A percentile compares a stretch with the other conserved stretches of the same genome.
phyloP scores from a whole-genome alignment of 2,797 vertebrate genomes.

The Hippocampus kuda region DNA sequence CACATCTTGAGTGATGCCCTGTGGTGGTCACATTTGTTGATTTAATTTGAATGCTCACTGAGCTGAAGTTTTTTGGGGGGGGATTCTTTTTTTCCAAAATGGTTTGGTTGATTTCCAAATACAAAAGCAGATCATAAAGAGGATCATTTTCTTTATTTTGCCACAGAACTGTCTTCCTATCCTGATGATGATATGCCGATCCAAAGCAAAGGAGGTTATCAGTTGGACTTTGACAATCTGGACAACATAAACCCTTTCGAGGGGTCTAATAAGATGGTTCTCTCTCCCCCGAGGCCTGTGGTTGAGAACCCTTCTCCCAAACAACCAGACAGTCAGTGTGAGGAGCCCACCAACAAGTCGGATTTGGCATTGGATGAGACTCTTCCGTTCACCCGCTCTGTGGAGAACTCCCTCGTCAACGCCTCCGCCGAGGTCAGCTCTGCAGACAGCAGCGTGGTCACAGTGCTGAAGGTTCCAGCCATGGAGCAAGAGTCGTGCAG shows the following conservation, averaged over 20 bases:
- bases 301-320: conserved; percentile 9
- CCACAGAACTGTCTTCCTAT: conserved; percentile 38
- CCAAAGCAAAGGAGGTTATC: conserved; percentile 69
- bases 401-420: conserved; percentile 61
- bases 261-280: conserved; percentile 35
- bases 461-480: conserved; percentile 20
- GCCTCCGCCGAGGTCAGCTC: conserved; percentile 45
- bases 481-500: conserved; percentile 10
- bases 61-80: no score
- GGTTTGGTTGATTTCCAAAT: not conserved
- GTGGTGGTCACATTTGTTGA: no score
- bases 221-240: conserved; percentile 61
- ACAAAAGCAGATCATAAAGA: not conserved
- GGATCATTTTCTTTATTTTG: not conserved
- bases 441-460: conserved; percentile 63
- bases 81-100: not conserved
- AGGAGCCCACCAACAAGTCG: conserved; percentile 24
- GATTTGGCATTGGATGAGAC: conserved; percentile 60
- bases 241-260: conserved; percentile 57
- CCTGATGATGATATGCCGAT: conserved; percentile 67
- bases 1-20: no score
- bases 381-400: conserved; percentile 52
- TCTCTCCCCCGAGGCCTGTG: conserved; percentile 42
- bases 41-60: no score
- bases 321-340: conserved; percentile 5